phyloP scores from a whole-genome alignment of 2,113 vertebrate genomes.

The Trogon melanurus region DNA sequence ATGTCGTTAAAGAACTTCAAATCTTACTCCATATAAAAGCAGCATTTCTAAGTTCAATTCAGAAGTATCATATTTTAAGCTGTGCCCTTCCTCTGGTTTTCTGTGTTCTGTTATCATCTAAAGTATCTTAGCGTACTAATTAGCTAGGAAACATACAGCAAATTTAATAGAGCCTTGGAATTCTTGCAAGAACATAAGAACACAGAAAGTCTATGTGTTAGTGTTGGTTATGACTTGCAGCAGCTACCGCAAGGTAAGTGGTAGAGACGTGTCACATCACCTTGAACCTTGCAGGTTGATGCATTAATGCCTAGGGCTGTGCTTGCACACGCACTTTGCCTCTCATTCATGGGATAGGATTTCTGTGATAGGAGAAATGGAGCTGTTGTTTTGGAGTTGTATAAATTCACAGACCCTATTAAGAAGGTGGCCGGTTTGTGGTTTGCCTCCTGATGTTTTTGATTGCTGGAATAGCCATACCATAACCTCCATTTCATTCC shows the following conservation, averaged over 20 bases:
- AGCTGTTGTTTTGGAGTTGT: background rate
- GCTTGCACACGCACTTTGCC: rapidly evolving
- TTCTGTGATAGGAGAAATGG: background rate
- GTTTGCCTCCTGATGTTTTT: slow-evolving; percentile 26
- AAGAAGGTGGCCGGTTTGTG: background rate
- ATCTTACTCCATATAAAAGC: background rate
- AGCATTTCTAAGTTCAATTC: background rate
- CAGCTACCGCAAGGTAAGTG: background rate
- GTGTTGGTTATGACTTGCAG: background rate
- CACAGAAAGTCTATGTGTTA: background rate
- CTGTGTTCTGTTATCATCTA: background rate
- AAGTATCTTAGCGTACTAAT: background rate
- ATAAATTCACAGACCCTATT: background rate
- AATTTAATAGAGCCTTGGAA: background rate
- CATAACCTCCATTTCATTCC: background rate
- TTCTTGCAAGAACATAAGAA: background rate
- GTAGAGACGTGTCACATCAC: rapidly evolving
- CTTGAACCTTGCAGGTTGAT: background rate
- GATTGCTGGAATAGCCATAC: background rate
- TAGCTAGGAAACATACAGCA: background rate
- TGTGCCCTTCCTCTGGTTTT: background rate
- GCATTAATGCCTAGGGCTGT: background rate
- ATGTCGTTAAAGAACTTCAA: background rate
- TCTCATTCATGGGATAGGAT: background rate
- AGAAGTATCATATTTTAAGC: background rate